A percentile compares a stretch with the other conserved stretches of the same genome.
Evolutionary conservation across 2,888 invertebrate species (phyloP).

Genomic region (Autographa gamma): DNA sequence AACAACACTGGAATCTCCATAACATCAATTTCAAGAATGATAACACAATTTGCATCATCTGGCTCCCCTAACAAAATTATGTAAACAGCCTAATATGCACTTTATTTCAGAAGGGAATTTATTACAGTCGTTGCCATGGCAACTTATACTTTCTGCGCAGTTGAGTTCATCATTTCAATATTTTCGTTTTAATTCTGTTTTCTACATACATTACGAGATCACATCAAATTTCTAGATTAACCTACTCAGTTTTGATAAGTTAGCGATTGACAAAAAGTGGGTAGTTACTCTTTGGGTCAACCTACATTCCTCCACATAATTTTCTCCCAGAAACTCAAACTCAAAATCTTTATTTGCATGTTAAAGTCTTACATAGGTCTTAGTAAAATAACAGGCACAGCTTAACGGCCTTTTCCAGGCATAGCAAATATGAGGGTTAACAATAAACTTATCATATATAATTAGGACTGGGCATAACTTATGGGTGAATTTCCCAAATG

Average conservation of each 20-base stretch:
- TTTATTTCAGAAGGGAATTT: constrained; percentile 44
- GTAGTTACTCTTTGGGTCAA: too few species aligned
- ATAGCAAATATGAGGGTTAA: too few species aligned
- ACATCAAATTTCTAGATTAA: not conserved
- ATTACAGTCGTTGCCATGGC: constrained; percentile 41
- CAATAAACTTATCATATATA: too few species aligned
- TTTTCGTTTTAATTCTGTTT: constrained; percentile 32
- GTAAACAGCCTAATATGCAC: constrained; percentile 53
- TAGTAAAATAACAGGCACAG: too few species aligned
- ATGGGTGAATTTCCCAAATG: too few species aligned
- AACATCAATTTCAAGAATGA: constrained; percentile 21
- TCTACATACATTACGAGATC: not conserved
- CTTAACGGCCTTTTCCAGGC: too few species aligned
- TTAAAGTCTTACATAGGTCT: too few species aligned
- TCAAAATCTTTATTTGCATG: too few species aligned
- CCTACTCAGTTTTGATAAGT: not conserved
- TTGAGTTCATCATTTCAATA: constrained; percentile 43
- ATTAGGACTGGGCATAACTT: too few species aligned
- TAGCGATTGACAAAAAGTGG: not conserved
- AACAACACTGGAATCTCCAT: constrained; percentile 10
- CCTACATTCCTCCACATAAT: too few species aligned
- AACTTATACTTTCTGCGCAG: constrained; percentile 41
- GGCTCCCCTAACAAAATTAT: constrained; percentile 39
- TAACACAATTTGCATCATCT: constrained; percentile 21
- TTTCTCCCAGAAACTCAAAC: too few species aligned